Conservation (phyloP, 2,888 invertebrate genomes). For the Psylliodes chrysocephalus region DNA sequence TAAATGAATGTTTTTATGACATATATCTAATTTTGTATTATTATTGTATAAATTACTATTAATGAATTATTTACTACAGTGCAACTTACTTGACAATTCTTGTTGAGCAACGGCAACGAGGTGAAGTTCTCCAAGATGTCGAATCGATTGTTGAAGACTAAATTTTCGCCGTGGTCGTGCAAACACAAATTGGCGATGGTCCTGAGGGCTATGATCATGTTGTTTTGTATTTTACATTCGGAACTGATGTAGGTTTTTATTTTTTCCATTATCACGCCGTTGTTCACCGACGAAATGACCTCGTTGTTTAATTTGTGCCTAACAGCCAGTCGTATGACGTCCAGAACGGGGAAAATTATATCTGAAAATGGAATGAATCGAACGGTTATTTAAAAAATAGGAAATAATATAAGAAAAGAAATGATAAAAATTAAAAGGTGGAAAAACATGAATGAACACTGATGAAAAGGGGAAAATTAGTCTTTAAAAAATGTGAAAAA, state of each 20-base stretch:
- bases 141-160: constrained; percentile 70
- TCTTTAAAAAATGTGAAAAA: no score
- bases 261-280: constrained; percentile 56
- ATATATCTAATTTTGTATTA: no score
- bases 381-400: no score
- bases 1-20: no score
- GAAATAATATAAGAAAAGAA: no score
- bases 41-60: no score
- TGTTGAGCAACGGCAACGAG: constrained; percentile 68
- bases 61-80: no score
- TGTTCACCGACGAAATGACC: constrained; percentile 66
- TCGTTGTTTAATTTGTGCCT: constrained; percentile 68
- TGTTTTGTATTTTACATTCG: constrained; percentile 69
- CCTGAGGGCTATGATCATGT: constrained; percentile 82
- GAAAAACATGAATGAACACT: no score
- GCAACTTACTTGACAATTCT: constrained; percentile 72
- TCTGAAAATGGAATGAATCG: no score
- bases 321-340: constrained; percentile 85
- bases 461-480: no score
- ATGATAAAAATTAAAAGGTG: no score
- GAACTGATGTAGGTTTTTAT: constrained; percentile 54
- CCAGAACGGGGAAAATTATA: constrained; percentile 88
- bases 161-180: constrained; percentile 73
- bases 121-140: constrained; percentile 68
- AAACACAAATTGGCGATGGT: constrained; percentile 84